phyloP scores from a whole-genome alignment of 23 tunicate species.

The Trididemnum clinides region DNA sequence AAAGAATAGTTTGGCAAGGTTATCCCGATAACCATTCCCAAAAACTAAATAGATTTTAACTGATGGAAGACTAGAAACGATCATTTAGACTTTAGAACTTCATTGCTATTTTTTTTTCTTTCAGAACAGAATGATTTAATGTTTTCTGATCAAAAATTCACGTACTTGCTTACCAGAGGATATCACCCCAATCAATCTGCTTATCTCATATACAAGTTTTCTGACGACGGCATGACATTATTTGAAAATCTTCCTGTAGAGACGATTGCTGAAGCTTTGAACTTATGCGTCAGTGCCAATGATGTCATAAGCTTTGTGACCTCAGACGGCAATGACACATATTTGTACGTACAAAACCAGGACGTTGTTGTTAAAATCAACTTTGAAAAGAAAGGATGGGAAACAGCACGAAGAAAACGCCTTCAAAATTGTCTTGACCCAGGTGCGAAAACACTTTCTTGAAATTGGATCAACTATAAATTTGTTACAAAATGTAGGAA shows the following conservation, averaged over 20 bases:
- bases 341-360: constrained; percentile 45
- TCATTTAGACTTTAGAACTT: no score
- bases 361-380: constrained; percentile 35
- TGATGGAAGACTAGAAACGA: no score
- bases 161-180: not conserved
- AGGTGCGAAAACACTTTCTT: no score
- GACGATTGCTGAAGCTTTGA: constrained; percentile 22
- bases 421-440: constrained; percentile 23
- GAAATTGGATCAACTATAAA: no score
- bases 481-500: no score
- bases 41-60: no score
- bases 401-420: not conserved
- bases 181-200: not conserved
- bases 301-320: constrained; percentile 72
- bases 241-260: constrained; percentile 23
- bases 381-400: constrained; percentile 19
- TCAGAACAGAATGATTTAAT: not conserved
- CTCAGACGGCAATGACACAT: constrained; percentile 26
- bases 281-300: constrained; percentile 42
- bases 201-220: constrained; percentile 41
- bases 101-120: no score
- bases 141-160: not conserved
- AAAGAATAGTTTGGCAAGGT: no score
- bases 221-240: constrained; percentile 45
- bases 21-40: no score